Percentiles rank a stretch among this genome's conserved stretches.
Evolutionary conservation across 2,888 invertebrate genomes (phyloP).

Genomic region (Hyposoter dolosus): DNA sequence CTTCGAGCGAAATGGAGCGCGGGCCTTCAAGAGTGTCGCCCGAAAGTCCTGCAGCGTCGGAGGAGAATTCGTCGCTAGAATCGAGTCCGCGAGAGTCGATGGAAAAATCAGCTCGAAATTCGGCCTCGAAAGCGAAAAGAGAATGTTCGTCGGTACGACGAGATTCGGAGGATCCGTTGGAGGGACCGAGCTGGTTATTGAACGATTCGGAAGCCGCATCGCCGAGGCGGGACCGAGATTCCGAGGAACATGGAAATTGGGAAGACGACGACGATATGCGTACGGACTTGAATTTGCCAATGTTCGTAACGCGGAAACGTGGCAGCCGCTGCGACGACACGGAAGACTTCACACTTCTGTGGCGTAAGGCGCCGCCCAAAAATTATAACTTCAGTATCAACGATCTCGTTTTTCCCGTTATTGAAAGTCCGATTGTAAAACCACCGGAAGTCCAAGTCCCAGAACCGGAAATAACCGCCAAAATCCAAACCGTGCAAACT

Average conservation of each 20-base stretch:
- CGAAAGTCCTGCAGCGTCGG: neutral
- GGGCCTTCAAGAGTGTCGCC: neutral
- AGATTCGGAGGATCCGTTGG: slow-evolving; percentile 79
- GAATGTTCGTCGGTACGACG: neutral
- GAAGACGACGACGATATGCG: slow-evolving; percentile 42
- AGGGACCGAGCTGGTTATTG: slow-evolving; percentile 82
- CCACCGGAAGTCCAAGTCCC: slow-evolving; percentile 20
- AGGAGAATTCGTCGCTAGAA: neutral
- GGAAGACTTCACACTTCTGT: slow-evolving; percentile 80
- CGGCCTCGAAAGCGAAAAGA: neutral
- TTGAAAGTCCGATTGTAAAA: slow-evolving; percentile 69
- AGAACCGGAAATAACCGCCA: slow-evolving; percentile 76
- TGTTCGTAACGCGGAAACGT: slow-evolving; percentile 74
- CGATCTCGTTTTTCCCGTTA: slow-evolving; percentile 77
- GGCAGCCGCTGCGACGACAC: slow-evolving; percentile 71
- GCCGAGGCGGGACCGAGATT: neutral
- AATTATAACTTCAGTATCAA: slow-evolving; percentile 74
- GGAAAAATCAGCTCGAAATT: neutral
- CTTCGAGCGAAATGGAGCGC: slow-evolving; percentile 47
- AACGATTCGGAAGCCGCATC: slow-evolving; percentile 58
- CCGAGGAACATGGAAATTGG: slow-evolving; percentile 19
- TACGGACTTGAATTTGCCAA: slow-evolving; percentile 52
- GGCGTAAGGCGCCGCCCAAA: slow-evolving; percentile 37
- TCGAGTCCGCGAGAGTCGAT: neutral
- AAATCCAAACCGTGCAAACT: slow-evolving; percentile 61